Base-by-base conservation (phyloP, 2,888 invertebrate species). In the Diaphora mendica region DNA sequence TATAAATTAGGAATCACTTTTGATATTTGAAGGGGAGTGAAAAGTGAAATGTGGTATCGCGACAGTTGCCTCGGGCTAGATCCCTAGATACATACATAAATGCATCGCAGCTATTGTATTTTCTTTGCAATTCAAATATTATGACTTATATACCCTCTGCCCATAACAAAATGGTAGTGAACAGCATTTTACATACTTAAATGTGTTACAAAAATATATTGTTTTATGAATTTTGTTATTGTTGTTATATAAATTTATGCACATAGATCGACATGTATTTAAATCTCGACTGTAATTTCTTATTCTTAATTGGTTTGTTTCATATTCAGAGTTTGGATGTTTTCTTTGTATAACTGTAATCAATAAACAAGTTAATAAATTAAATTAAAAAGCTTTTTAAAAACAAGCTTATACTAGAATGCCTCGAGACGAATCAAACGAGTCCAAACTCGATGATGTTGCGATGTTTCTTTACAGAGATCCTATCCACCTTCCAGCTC, bases 1-100 rank as follows among this genome's bases (percentile, higher is more conserved):
- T 72, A 75, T 75, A 72, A n/a, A 83, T 84, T 84, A 83, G 69
- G 82, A 77, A 82, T 74, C 77, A 79, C 79, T 83, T 84, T 82
- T 80, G 82, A 73, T 76, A 82, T 75, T 83, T 76, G 39, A 77
- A 64, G 74, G 76, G 84, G 80, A 74, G 74, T 76, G 77, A 79
- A 76, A 75, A 73, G 64, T 73, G 69, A 71, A 81, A 77, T 84
- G 77, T 77, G 79, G 77, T 77, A 78, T 71, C 64, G 77, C 66
- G 70, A 77, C 72, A 72, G 72, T 62, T 70, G 78, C 81, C 82
- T 26, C 77, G 39, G 78, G 84, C 83, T 62, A 65, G 51, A 42
- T 71, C 68, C 20, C 70, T 69, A n/a, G n/a, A n/a, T n/a, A 78
- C 79, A 77, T 67, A 65, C 51, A n/a, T n/a, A 75, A 81, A 82